A percentile compares a stretch with the other conserved stretches of the same genome.
Conservation (phyloP, 1,140 invertebrate genomes). For the Zaprionus lachaisei region DNA sequence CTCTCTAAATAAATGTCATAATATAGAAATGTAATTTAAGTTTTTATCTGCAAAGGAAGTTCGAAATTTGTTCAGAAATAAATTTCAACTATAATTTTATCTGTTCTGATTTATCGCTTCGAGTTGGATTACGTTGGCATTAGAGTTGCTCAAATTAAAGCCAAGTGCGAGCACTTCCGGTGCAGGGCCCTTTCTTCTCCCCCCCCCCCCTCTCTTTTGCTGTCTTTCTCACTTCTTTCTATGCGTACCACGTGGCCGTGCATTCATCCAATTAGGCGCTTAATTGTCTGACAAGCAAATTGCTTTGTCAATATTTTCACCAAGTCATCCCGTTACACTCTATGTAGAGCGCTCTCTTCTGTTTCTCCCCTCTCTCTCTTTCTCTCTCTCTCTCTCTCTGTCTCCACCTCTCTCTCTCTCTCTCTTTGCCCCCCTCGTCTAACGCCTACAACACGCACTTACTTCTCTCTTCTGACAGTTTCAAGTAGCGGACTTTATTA, state of each 20-base stretch:
- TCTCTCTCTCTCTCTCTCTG: slow-evolving; percentile 6
- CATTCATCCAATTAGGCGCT: slow-evolving; percentile 83
- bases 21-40: slow-evolving; percentile 3
- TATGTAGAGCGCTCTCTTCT: neutral
- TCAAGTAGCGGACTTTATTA: slow-evolving; percentile 79
- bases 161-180: slow-evolving; percentile 38
- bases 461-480: slow-evolving; percentile 64
- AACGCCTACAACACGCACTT: slow-evolving; percentile 46
- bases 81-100: neutral
- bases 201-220: neutral
- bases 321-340: slow-evolving; percentile 61
- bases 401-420: neutral
- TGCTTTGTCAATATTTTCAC: slow-evolving; percentile 82
- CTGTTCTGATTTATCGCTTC: neutral
- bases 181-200: neutral
- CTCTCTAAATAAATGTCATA: neutral
- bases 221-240: slow-evolving; percentile 14
- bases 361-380: neutral
- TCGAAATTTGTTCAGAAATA: slow-evolving; percentile 1
- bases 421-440: slow-evolving; percentile 8
- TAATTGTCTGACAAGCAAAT: slow-evolving; percentile 83
- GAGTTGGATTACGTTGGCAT: slow-evolving; percentile 2
- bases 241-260: slow-evolving; percentile 53
- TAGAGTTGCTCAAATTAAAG: slow-evolving; percentile 46
- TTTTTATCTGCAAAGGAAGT: neutral